Base-by-base conservation (phyloP, 2,888 invertebrate species). In the Synergus japonicus region DNA sequence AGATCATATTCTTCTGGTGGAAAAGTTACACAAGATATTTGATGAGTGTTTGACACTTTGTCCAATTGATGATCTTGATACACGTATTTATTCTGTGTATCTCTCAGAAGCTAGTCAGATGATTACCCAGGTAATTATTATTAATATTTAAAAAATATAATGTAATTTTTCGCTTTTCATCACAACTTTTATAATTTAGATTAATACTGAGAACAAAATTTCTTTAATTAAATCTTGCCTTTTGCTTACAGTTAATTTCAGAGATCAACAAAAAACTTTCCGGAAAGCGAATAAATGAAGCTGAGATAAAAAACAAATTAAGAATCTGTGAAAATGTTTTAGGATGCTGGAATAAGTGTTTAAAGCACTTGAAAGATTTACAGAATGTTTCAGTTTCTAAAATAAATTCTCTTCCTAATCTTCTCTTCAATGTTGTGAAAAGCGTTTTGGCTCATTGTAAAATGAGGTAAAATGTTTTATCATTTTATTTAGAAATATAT, bases 401-500 rank as follows among this genome's bases (percentile, higher is more conserved):
- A 18, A 80, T 90, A 1, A 82, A 85, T 79, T 84, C 81, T 5
- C 80, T 91, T 76, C 78, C 87, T 15, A 82, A 83, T 18, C 86
- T 82, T 80, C 81, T 89, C 29, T 89, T 88, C 4, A 82, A 83
- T 66, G 82, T 88, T 9, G 81, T 89, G 9, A 83, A 84, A 79
- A 78, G 83, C 63, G 78, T 86, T 41, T 86, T 90, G 37, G 82
- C 83, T 58, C 89, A 91, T 76, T 91, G 91, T 80, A 90, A 88
- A 86, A 81, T 63, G 46, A 90, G 90, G 89, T 90, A 77, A 76
- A 60, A 4, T 41, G 22, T 37, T 37, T 46, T 1, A 76, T 60
- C 8, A n/a, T 54, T 54, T 8, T 54, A 15, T n/a, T 3, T 9
- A 2, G 9, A 54, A n/a, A 54, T 18, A n/a, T 54, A 9, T 9